Conservation (phyloP, 2,113 vertebrate genomes). For the Zonotrichia leucophrys region DNA sequence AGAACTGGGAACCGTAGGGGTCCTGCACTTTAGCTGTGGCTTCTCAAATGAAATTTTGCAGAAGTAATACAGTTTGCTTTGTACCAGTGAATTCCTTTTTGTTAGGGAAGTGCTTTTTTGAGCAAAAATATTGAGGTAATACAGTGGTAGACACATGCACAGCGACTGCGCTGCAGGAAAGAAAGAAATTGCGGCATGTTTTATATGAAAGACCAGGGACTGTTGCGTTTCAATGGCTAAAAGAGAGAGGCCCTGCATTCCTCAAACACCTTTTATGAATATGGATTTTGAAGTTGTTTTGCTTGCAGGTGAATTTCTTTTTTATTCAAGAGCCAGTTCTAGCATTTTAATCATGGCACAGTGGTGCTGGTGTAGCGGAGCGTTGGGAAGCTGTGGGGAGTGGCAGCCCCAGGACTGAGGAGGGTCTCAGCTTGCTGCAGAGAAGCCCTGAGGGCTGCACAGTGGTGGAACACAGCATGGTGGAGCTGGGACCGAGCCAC, state of each 20-base stretch:
- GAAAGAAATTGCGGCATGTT: constrained; percentile 6
- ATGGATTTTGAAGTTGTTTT: constrained; percentile 40
- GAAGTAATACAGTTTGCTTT: constrained; percentile 30
- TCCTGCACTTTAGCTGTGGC: constrained; percentile 30
- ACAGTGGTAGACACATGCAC: constrained; percentile 1
- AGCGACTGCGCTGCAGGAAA: constrained; percentile 27
- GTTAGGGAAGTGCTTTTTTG: neutral
- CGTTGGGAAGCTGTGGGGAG: neutral
- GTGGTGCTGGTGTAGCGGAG: neutral
- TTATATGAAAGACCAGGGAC: neutral
- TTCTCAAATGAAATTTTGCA: constrained; percentile 57
- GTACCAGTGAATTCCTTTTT: constrained; percentile 39
- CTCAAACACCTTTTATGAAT: constrained; percentile 19
- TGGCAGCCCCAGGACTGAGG: neutral
- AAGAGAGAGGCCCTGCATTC: neutral
- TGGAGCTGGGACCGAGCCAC: neutral
- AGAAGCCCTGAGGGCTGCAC: neutral
- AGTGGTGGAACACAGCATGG: neutral
- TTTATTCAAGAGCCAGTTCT: neutral
- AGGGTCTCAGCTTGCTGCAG: neutral
- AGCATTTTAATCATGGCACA: neutral
- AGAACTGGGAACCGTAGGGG: constrained; percentile 40
- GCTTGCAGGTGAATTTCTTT: neutral
- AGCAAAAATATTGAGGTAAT: constrained; percentile 37
- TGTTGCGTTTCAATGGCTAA: constrained; percentile 1